Percentiles rank a stretch among this genome's conserved stretches.
Conservation (phyloP, 2,888 invertebrate genomes). For the Drosophila fungiperda region DNA sequence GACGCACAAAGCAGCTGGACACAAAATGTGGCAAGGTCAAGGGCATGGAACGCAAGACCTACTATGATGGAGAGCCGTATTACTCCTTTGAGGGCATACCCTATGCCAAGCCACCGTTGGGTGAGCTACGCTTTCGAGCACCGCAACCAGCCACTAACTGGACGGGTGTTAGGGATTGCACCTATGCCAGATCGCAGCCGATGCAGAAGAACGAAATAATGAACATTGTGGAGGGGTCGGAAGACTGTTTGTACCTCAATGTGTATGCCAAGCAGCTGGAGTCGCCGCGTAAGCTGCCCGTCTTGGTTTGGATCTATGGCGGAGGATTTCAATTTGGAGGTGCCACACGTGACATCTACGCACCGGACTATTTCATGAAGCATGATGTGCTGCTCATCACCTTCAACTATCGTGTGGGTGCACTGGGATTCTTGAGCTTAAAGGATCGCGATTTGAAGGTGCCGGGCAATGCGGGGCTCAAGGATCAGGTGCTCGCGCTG, state of each 20-base stretch:
- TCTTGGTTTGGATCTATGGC: constrained; percentile 86
- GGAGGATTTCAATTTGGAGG: constrained; percentile 85
- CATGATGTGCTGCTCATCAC: constrained; percentile 85
- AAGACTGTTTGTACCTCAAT: constrained; percentile 86
- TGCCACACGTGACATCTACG: constrained; percentile 81
- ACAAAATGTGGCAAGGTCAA: constrained; percentile 78
- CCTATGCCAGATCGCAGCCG: constrained; percentile 75
- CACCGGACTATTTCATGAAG: constrained; percentile 85
- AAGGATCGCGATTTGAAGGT: constrained; percentile 85
- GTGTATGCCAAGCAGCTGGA: constrained; percentile 82
- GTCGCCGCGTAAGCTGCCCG: constrained; percentile 72
- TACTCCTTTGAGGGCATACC: constrained; percentile 83
- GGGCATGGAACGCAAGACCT: constrained; percentile 73
- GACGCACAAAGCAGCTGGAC: constrained; percentile 64
- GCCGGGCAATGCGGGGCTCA: constrained; percentile 86
- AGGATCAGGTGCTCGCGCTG: constrained; percentile 86
- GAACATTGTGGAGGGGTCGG: constrained; percentile 83
- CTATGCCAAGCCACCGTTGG: constrained; percentile 82
- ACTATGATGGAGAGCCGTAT: constrained; percentile 69
- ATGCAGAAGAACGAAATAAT: constrained; percentile 79
- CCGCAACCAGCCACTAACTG: constrained; percentile 85
- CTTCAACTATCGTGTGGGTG: constrained; percentile 86
- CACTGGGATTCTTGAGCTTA: constrained; percentile 85
- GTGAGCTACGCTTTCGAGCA: constrained; percentile 82
- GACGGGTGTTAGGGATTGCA: constrained; percentile 84